These are phyloP conservation scores for Lepidochitona cinerea DNA, from an alignment of 2,888 invertebrate genomes.

Conservation along the genomic window DNA sequence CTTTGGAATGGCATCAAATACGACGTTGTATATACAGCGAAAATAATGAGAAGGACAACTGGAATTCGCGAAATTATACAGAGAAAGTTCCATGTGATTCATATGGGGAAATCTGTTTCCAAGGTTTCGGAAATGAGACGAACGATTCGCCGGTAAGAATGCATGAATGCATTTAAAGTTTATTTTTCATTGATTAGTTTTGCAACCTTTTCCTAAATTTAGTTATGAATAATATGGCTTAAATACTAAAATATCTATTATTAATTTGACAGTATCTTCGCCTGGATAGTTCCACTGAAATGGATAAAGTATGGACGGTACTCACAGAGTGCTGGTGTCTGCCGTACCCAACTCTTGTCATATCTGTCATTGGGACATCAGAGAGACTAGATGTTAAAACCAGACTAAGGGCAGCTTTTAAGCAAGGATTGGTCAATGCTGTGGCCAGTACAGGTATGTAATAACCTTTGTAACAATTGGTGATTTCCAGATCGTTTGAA, in stretches of 20 bases:
- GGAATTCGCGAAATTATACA: background rate
- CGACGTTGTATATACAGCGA: background rate
- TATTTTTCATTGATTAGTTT: background rate
- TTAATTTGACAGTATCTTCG: conserved; percentile 57
- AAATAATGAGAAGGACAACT: background rate
- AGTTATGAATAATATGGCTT: background rate
- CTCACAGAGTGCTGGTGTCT: conserved; percentile 64
- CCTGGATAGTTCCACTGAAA: conserved; percentile 41
- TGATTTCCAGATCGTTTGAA: no score
- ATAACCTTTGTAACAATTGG: no score
- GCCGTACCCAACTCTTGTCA: conserved; percentile 64
- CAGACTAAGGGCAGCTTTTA: conserved; percentile 52
- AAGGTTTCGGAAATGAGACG: conserved; percentile 63
- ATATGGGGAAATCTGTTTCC: conserved; percentile 61
- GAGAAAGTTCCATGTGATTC: conserved; percentile 41
- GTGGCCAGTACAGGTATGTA: conserved; percentile 66
- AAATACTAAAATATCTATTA: background rate
- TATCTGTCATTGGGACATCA: conserved; percentile 71
- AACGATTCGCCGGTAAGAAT: conserved; percentile 56
- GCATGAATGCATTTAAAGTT: background rate
- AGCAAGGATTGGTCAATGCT: conserved; percentile 68
- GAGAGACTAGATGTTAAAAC: conserved; percentile 65
- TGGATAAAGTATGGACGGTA: conserved; percentile 57
- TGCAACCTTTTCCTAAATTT: background rate
- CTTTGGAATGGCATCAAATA: background rate